These are phyloP conservation scores for Cephus spinipes DNA, from an alignment of 2,888 invertebrate species.

Conservation along the genomic window DNA sequence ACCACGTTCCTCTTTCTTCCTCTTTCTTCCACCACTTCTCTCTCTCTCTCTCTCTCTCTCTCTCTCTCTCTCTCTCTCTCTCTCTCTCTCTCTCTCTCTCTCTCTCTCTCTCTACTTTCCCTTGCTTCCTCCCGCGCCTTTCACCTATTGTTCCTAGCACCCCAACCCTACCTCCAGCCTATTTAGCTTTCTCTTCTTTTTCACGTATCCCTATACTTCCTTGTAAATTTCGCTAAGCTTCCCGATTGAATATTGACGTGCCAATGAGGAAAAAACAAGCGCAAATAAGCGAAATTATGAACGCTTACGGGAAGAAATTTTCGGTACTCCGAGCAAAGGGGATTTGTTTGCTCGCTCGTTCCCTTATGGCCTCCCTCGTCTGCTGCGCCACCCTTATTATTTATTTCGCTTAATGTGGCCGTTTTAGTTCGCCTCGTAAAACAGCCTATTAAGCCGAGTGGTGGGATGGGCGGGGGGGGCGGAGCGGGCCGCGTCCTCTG, in stretches of 20 bases:
- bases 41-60: slow-evolving; percentile 8
- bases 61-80: slow-evolving; percentile 3
- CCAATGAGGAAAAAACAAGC: neutral
- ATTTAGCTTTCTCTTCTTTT: neutral
- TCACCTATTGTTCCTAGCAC: neutral
- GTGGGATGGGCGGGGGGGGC: too few species aligned
- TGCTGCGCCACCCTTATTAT: slow-evolving; percentile 8
- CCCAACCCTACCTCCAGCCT: neutral
- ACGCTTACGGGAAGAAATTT: neutral
- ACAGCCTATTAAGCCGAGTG: slow-evolving; percentile 35
- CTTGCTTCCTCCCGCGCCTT: neutral
- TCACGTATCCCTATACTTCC: too few species aligned
- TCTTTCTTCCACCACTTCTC: neutral
- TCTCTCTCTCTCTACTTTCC: neutral
- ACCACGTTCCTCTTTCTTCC: neutral
- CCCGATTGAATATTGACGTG: neutral
- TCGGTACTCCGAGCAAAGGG: neutral
- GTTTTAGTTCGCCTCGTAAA: slow-evolving; percentile 16
- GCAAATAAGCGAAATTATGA: neutral
- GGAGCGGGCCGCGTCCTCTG: neutral
- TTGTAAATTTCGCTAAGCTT: neutral
- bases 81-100: neutral
- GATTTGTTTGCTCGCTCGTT: neutral
- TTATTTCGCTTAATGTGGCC: slow-evolving; percentile 21
- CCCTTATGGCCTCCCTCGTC: neutral